Evolutionary conservation across 2,797 vertebrate genomes (phyloP).

Genomic region (Carapus acus): DNA sequence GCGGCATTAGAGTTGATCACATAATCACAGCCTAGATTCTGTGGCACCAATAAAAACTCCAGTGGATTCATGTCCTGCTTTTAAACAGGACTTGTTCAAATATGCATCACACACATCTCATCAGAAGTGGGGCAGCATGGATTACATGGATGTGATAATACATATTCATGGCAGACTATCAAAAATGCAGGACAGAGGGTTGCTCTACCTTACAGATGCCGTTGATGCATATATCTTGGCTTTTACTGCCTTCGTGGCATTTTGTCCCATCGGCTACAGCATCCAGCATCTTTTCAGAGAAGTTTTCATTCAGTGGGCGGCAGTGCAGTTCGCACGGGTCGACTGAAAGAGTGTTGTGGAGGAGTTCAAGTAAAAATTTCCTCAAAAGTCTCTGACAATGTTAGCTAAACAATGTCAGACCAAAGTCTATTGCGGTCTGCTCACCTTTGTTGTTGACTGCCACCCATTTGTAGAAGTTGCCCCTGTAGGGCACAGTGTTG

Average conservation of each 20-base stretch:
- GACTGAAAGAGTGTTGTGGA: slow-evolving; percentile 59
- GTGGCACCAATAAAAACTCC: slow-evolving; percentile 45
- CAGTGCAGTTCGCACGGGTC: slow-evolving; percentile 93
- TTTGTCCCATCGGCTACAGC: slow-evolving; percentile 85
- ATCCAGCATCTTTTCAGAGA: slow-evolving; percentile 86
- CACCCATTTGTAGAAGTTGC: slow-evolving; percentile 84
- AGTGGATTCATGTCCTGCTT: neutral
- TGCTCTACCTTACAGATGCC: slow-evolving; percentile 90
- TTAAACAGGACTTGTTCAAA: neutral
- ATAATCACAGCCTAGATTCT: slow-evolving; percentile 92
- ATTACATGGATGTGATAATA: no score
- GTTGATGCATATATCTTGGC: slow-evolving; percentile 86
- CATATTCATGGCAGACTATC: neutral
- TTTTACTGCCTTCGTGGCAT: slow-evolving; percentile 77
- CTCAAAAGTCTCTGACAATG: no score
- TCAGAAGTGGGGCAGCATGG: no score
- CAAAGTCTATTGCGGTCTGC: slow-evolving; percentile 21
- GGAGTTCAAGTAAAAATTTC: no score
- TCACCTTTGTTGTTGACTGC: slow-evolving; percentile 82
- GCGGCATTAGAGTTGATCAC: slow-evolving; percentile 83
- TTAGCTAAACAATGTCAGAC: no score
- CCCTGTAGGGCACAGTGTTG: slow-evolving; percentile 82
- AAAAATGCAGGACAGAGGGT: neutral
- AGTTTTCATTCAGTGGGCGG: slow-evolving; percentile 77
- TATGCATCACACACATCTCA: no score